Evolutionary conservation across 2,888 invertebrate species (phyloP), one percentile per base, ranked within the genome.

Genomic region (Pinctada fucata): DNA sequence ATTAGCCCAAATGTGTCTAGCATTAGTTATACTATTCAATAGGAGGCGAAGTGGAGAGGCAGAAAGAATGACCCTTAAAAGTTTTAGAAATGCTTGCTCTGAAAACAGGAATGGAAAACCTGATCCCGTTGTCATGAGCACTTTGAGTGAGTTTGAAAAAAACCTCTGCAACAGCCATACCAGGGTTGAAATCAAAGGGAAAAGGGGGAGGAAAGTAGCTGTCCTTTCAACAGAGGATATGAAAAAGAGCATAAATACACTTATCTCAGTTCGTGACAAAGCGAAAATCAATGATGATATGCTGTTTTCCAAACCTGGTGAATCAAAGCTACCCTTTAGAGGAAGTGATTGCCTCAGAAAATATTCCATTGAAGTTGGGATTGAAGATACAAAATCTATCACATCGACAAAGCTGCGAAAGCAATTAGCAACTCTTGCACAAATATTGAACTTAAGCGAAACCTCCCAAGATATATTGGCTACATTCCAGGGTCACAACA

Each of bases 41-140:
- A n/a, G 81, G 5, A 69, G 95, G 95, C 79, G 97, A 97, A 92
- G 93, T 95, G 65, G 95, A 68, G 75, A 83, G 75, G 72, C 74
- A 79, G 67, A 81, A 72, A 76, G 82, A 74, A 81, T 83, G 76
- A 81, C 81, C 13, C 8, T 81, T 16, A 70, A 73, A 16, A 47
- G 49, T 3, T 79, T 76, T 64, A n/a, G 3, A 6, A 72, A 79
- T 66, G 71, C 72, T 31, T 31, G 31, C 2, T 10, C 6, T 58
- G 52, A 70, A 48, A 66, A 2, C 8, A 69, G 76, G 3, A 73
- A 68, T 49, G 76, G 77, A 13, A 31, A 45, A 63, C 51, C 51
- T 6, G 82, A 79, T 67, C 47, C 48, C 13, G 67, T 68, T 10
- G 49, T 80, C 1, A 68, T 72, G 68, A 64, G 51, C 10, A 68